These are phyloP conservation scores for Mycetomoellerius zeteki DNA, from an alignment of 1,140 invertebrate genomes.

Conservation along the genomic window DNA sequence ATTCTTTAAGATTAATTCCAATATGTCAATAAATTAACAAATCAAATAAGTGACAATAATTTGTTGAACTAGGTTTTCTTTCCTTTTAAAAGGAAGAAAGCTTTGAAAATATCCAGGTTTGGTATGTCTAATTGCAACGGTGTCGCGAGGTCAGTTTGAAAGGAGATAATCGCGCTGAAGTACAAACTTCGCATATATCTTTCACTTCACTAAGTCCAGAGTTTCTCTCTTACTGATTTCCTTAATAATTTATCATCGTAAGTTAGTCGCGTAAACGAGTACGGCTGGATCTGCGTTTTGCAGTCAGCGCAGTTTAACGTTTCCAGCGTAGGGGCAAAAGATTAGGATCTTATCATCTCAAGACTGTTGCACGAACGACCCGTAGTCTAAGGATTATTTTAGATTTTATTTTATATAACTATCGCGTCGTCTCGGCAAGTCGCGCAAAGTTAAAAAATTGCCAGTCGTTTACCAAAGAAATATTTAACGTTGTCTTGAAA, in stretches of 20 bases:
- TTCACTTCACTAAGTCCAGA: slow-evolving; percentile 31
- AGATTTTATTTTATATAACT: slow-evolving; percentile 12
- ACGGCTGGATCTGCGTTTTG: slow-evolving; percentile 37
- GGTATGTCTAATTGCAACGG: slow-evolving; percentile 13
- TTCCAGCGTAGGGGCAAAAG: slow-evolving; percentile 8
- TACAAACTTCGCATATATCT: slow-evolving; percentile 49
- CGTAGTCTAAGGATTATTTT: background rate
- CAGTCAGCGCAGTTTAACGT: background rate
- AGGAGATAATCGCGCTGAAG: slow-evolving; percentile 36
- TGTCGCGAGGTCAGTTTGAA: slow-evolving; percentile 31
- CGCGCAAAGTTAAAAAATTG: background rate
- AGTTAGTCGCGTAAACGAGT: slow-evolving; percentile 43
- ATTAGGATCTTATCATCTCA: slow-evolving; percentile 39
- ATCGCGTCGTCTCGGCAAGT: background rate
- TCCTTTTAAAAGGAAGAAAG: background rate
- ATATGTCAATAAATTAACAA: background rate
- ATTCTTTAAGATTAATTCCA: background rate
- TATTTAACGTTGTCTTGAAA: slow-evolving; percentile 70
- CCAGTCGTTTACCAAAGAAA: slow-evolving; percentile 1
- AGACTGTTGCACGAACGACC: background rate
- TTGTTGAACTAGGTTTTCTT: background rate
- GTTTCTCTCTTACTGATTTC: slow-evolving; percentile 49
- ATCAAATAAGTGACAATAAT: background rate
- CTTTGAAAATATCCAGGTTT: background rate
- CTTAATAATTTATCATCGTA: slow-evolving; percentile 59